These are phyloP conservation scores for Phyllostomus discolor DNA, from an alignment of 2,113 vertebrate species.

Conservation along the genomic window DNA sequence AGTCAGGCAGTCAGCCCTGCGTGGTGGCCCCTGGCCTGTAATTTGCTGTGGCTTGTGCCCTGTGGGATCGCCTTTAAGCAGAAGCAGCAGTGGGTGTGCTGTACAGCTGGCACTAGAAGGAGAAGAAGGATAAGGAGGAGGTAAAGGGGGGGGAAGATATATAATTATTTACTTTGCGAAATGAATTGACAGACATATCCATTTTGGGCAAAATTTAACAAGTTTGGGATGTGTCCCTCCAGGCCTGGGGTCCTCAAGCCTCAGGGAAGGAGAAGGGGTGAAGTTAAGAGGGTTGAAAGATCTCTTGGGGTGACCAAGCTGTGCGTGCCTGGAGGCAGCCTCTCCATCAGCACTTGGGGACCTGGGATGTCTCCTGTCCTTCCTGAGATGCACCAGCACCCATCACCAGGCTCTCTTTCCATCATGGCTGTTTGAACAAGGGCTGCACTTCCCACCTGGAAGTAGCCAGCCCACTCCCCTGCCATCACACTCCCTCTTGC, in stretches of 20 bases:
- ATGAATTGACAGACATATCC: not conserved
- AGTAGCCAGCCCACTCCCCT: not conserved
- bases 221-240: not conserved
- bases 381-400: accelerated
- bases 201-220: not conserved
- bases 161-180: not conserved
- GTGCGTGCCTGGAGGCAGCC: not conserved
- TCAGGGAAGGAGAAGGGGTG: not conserved
- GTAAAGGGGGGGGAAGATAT: not conserved
- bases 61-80: not conserved
- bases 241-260: not conserved
- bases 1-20: not conserved
- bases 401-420: not conserved
- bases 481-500: not conserved
- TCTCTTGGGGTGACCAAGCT: not conserved
- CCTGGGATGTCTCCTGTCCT: accelerated
- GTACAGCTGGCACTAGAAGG: not conserved
- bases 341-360: not conserved
- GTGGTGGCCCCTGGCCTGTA: not conserved
- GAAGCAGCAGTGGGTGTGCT: not conserved
- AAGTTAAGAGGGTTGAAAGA: not conserved
- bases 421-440: not conserved
- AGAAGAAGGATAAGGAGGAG: not conserved
- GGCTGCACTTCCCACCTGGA: not conserved
- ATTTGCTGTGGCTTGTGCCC: not conserved